Base-by-base conservation (phyloP, 1,140 invertebrate genomes). In the Drosophila busckii region DNA sequence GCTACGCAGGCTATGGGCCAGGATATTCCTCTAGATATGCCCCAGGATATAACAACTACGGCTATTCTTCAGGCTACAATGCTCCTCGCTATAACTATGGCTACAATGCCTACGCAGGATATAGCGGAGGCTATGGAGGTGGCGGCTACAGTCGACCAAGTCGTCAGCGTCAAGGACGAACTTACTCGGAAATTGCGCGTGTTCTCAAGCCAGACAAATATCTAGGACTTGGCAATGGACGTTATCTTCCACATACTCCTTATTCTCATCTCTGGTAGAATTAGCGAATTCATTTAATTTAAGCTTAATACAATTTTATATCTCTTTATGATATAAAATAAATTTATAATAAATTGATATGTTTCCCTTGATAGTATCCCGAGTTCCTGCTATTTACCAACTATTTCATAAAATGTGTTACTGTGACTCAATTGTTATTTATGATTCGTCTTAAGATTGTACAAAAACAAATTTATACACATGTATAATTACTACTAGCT, bases 111-210 rank as follows among this genome's bases (percentile, higher is more conserved):
- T 34, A 38, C 32, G 16, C 15, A 13, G 49, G 35, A 2, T 48
- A 48, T 16, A 42, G 32, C 16, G 15, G 8, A 31, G 15, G 15
- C 0, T 17, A 35, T 17, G 28, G 15, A 4, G n/a, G 13, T 29
- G 3, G 4, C 4, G 41, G 20, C n/a, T 29, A 45, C 19, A 20
- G 37, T 40, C 3, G 20, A 15, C 16, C 15, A 44, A 31, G 16
- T 40, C 48, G 50, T 13, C 49, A 61, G 4, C 80, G 84, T 4
- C 40, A 25, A 4, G 84, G 84, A 16, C 73, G 84, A 8, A 84
- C 84, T 2, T 80, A 56, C 29, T 56, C 58, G 2, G 31, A 78
- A 0, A 78, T 78, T 29, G 40, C 59, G 0, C 41, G 26, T 2
- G 73, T 78, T 13, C 10, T 80, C 1, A 49, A 31, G 2, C 62